Evolutionary conservation across 2,888 invertebrate genomes (phyloP).

Genomic region (Dryocosmus kuriphilus): DNA sequence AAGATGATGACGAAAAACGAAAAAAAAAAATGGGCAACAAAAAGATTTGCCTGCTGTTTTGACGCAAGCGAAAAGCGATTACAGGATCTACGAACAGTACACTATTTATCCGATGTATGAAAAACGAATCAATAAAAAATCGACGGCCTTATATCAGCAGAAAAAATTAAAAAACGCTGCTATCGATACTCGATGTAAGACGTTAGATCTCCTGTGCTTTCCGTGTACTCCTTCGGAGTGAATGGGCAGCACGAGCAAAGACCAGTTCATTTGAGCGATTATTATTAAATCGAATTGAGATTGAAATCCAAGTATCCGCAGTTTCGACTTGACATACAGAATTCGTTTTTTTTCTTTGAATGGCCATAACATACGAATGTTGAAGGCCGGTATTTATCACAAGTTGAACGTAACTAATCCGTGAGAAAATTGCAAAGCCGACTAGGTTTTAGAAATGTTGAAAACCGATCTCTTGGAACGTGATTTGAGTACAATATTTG

Average conservation of each 20-base stretch:
- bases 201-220: constrained; percentile 56
- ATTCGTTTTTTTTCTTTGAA: constrained; percentile 61
- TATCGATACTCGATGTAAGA: constrained; percentile 53
- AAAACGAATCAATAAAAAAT: constrained; percentile 53
- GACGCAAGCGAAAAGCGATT: too few relatives aligned
- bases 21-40: too few relatives aligned
- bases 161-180: constrained; percentile 54
- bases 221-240: constrained; percentile 51
- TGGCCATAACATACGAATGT: constrained; percentile 56
- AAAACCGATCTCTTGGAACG: constrained; percentile 53
- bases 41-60: too few relatives aligned
- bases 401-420: constrained; percentile 53
- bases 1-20: neutral
- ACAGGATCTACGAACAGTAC: constrained; percentile 50
- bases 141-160: constrained; percentile 60
- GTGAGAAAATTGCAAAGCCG: constrained; percentile 49
- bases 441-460: constrained; percentile 50
- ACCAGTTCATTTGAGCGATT: constrained; percentile 48
- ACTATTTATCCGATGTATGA: constrained; percentile 56
- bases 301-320: constrained; percentile 58
- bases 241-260: constrained; percentile 55
- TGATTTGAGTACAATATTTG: constrained; percentile 54
- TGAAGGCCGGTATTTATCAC: constrained; percentile 56
- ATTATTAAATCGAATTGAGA: constrained; percentile 55
- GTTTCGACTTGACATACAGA: constrained; percentile 58